Evolutionary conservation across 2,797 vertebrate genomes (phyloP).

Genomic region (Phoxinus dragarum): DNA sequence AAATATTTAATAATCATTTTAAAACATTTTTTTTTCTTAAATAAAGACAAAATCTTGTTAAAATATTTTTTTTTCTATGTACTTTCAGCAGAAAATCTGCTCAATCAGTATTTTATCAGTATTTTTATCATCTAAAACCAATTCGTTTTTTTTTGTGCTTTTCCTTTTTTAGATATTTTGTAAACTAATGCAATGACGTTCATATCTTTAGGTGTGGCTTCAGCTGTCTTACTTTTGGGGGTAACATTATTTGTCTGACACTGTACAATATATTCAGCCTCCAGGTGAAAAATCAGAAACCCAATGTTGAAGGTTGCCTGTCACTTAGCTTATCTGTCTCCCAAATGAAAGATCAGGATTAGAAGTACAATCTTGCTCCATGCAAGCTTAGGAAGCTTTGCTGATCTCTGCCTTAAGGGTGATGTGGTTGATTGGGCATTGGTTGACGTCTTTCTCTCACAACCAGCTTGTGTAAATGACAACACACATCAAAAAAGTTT

Average conservation of each 20-base stretch:
- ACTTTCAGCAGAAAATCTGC: too few species aligned
- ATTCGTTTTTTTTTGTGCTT: not conserved
- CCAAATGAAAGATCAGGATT: constrained; percentile 12
- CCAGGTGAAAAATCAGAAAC: constrained; percentile 11
- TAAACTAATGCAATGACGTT: not conserved
- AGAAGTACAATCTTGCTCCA: constrained; percentile 1
- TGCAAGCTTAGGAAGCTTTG: constrained; percentile 1
- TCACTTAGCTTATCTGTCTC: not conserved
- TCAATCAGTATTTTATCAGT: too few species aligned
- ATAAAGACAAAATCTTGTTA: too few species aligned
- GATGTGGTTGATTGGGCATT: not conserved
- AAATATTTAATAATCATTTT: not conserved
- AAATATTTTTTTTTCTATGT: too few species aligned
- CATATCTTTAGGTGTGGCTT: not conserved
- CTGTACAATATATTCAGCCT: not conserved
- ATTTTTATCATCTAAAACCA: too few species aligned
- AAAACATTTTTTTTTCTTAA: too few species aligned
- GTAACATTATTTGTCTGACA: not conserved
- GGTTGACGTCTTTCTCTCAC: too few species aligned
- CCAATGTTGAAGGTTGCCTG: constrained; percentile 9
- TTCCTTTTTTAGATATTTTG: not conserved
- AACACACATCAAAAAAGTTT: not conserved
- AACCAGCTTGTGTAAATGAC: not conserved
- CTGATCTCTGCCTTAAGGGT: constrained; percentile 20
- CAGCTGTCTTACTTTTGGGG: not conserved